Conservation (phyloP, 2,113 vertebrate species). For the Tichodroma muraria region DNA sequence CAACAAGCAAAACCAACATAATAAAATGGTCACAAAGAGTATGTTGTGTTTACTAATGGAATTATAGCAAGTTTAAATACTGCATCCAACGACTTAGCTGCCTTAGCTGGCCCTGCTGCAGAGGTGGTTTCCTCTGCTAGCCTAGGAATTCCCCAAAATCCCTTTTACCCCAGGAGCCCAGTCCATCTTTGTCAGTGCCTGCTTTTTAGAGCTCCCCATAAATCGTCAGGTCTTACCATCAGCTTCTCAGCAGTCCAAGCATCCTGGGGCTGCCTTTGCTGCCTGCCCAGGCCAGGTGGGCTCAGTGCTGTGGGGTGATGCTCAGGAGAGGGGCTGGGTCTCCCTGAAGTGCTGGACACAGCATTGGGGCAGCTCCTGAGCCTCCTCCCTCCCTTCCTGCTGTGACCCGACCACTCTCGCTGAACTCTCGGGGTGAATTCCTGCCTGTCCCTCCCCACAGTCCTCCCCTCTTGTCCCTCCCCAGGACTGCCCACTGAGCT, state of each 20-base stretch:
- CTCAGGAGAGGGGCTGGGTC: background rate
- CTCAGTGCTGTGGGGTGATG: background rate
- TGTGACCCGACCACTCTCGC: fast-evolving
- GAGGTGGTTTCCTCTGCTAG: background rate
- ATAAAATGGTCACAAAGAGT: background rate
- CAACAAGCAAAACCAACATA: background rate
- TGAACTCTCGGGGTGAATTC: background rate
- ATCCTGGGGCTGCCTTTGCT: background rate
- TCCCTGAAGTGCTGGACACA: background rate
- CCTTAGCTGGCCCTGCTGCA: background rate
- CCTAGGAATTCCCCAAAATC: background rate
- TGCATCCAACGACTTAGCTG: background rate
- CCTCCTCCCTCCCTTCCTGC: background rate
- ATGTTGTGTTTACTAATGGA: background rate
- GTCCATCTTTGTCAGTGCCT: fast-evolving
- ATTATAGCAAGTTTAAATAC: background rate
- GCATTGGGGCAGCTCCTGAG: background rate
- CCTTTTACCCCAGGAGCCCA: fast-evolving
- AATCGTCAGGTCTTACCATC: background rate
- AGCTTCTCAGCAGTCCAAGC: background rate
- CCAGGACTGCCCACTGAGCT: background rate
- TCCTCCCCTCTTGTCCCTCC: background rate
- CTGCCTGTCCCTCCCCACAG: background rate
- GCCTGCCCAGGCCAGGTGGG: background rate
- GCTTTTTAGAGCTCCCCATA: background rate